Evolutionary conservation across 1,140 invertebrate species (phyloP), one percentile per base, ranked within the genome.

Genomic region (Plodia interpunctella): DNA sequence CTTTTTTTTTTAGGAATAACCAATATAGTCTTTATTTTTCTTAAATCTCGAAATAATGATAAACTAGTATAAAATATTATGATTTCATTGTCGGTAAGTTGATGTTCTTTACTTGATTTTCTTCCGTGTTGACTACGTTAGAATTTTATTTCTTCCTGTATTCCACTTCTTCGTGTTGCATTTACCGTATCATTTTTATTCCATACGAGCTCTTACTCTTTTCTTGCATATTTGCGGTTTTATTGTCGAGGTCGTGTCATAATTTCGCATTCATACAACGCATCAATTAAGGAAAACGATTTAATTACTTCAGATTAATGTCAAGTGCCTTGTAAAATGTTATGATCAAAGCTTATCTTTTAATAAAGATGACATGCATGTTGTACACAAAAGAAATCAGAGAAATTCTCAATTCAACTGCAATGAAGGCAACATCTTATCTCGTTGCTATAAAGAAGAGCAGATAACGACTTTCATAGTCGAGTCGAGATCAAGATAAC

Each of bases 401-500:
- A 20, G 11, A 32, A 51, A 28, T 28, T 30, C 5, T 3, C 17
- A n/a, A 28, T 2, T 6, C 52, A 32, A 28, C 28, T 17, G 21
- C 52, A 35, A 54, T 54, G 52, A 49, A 49, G 44, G 49, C 15
- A 19, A 21, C 2, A 2, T 64, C 60, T 72, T 74, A 70, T 68
- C 55, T 18, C 44, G 53, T 62, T 65, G 68, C 61, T 66, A 59
- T 55, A 62, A 64, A 67, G 65, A 66, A 65, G 62, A 63, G 63
- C 55, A 68, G 73, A 74, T 74, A 71, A 56, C 62, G 58, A 76
- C 71, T 76, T 76, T 74, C 72, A 55, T 75, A 65, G 67, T 76
- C 71, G 64, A 65, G 67, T 76, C 71, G 64, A 70, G 69, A 81
- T 78, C 78, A 62, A 78, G 78, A 77, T 78, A 78, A 78, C 68